Conservation (phyloP, 2,888 invertebrate genomes). For the Campoletis raptor region DNA sequence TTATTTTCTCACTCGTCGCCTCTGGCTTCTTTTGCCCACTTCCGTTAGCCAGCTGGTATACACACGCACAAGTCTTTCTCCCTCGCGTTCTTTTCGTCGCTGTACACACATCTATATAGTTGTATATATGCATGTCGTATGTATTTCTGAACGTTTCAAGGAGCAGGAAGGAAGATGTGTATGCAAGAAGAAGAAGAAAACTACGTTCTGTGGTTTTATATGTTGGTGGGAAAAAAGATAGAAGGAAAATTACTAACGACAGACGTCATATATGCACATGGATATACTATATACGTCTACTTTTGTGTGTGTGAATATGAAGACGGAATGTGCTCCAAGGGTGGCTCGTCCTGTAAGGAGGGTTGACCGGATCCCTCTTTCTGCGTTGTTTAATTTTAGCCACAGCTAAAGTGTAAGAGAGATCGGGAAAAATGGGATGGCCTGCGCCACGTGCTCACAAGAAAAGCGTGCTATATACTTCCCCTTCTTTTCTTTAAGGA, state of each 20-base stretch:
- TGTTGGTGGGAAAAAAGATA: conserved; percentile 23
- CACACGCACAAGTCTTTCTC: conserved; percentile 31
- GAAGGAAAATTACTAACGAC: conserved; percentile 11
- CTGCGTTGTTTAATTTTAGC: conserved; percentile 77
- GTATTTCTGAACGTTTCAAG: conserved; percentile 15
- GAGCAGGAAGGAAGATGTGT: conserved; percentile 15
- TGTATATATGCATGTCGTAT: conserved; percentile 5
- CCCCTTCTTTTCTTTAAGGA: conserved; percentile 39
- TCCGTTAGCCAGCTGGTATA: conserved; percentile 82
- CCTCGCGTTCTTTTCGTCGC: conserved; percentile 36
- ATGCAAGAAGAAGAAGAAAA: conserved; percentile 36
- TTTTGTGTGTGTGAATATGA: not conserved
- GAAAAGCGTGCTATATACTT: conserved; percentile 52
- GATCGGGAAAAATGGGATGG: conserved; percentile 55
- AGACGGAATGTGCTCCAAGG: conserved; percentile 45
- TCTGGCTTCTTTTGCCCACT: conserved; percentile 77
- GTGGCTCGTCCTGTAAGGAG: conserved; percentile 52
- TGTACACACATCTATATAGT: not conserved
- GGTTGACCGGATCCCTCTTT: conserved; percentile 66
- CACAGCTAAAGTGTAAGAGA: conserved; percentile 28
- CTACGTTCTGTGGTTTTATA: conserved; percentile 18
- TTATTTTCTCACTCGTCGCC: conserved; percentile 76
- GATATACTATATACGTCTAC: conserved; percentile 17
- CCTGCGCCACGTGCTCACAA: conserved; percentile 76
- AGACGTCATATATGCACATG: conserved; percentile 1